Conservation (phyloP, 2,888 invertebrate species). For the Apamea crenata region DNA sequence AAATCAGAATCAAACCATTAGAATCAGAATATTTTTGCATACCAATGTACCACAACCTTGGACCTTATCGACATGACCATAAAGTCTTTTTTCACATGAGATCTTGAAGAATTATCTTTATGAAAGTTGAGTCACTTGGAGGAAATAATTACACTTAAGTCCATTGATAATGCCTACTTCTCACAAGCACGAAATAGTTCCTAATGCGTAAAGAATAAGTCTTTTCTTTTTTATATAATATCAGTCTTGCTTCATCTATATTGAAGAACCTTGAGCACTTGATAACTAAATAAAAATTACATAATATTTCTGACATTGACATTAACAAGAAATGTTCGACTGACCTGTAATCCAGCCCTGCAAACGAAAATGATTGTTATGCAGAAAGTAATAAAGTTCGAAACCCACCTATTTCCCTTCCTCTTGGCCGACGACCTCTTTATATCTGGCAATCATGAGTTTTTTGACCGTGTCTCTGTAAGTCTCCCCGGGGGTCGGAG, state of each 20-base stretch:
- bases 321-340: slow-evolving; percentile 63
- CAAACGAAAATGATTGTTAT: slow-evolving; percentile 65
- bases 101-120: slow-evolving; percentile 51
- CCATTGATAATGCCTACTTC: slow-evolving; percentile 24
- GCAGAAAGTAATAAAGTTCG: slow-evolving; percentile 66
- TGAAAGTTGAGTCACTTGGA: slow-evolving; percentile 35
- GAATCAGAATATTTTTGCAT: slow-evolving; percentile 66
- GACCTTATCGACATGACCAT: slow-evolving; percentile 38
- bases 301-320: slow-evolving; percentile 14
- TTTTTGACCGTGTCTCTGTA: slow-evolving; percentile 97
- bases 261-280: slow-evolving; percentile 39
- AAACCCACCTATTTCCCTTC: slow-evolving; percentile 86
- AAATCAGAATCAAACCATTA: slow-evolving; percentile 89
- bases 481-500: slow-evolving; percentile 95
- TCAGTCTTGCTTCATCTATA: slow-evolving; percentile 36
- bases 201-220: slow-evolving; percentile 1
- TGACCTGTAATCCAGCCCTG: slow-evolving; percentile 81
- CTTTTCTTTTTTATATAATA: slow-evolving; percentile 17
- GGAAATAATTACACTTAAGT: slow-evolving; percentile 27
- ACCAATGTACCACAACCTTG: slow-evolving; percentile 66
- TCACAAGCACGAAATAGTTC: slow-evolving; percentile 18
- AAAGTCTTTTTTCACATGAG: slow-evolving; percentile 44
- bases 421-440: slow-evolving; percentile 93
- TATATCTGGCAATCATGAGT: slow-evolving; percentile 96
- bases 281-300: slow-evolving; percentile 21